Percentiles rank a stretch among this genome's conserved stretches.
phyloP scores from a whole-genome alignment of 2,888 invertebrate genomes.

The Andrena minutula region DNA sequence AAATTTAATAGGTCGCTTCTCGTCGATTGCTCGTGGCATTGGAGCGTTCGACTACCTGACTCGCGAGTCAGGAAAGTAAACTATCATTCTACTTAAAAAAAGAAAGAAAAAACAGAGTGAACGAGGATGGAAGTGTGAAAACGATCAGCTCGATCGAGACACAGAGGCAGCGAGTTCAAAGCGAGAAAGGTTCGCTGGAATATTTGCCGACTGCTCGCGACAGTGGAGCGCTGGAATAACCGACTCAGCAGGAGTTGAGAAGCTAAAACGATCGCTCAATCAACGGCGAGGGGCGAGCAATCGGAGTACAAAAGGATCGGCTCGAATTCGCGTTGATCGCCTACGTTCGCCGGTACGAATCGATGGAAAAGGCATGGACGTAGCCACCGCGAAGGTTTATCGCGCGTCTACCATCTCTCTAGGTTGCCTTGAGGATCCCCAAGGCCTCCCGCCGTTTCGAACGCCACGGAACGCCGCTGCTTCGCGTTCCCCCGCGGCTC shows the following conservation, averaged over 20 bases:
- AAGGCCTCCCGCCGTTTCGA: slow-evolving; percentile 49
- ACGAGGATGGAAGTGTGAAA: too few species aligned
- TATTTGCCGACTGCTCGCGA: not conserved
- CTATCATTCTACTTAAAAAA: too few species aligned
- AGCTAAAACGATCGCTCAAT: slow-evolving; percentile 1
- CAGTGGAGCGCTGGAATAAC: not conserved
- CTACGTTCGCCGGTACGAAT: too few species aligned
- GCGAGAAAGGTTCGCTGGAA: too few species aligned
- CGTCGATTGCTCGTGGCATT: not conserved
- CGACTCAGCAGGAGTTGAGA: not conserved
- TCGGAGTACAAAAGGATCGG: slow-evolving; percentile 3
- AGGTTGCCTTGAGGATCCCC: slow-evolving; percentile 53
- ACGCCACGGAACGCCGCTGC: slow-evolving; percentile 26
- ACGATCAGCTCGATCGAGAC: too few species aligned
- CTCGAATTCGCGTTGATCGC: not conserved
- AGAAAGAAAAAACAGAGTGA: too few species aligned
- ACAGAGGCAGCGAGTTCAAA: too few species aligned
- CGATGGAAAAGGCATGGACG: slow-evolving; percentile 9
- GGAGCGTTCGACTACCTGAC: not conserved
- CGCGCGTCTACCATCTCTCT: slow-evolving; percentile 56
- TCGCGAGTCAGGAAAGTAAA: too few species aligned
- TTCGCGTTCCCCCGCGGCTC: slow-evolving; percentile 8
- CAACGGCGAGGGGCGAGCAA: not conserved
- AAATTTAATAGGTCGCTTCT: slow-evolving; percentile 1
- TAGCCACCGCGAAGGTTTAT: slow-evolving; percentile 33